phyloP scores from a whole-genome alignment of 2,113 vertebrate genomes.

The Macquaria ambigua region DNA sequence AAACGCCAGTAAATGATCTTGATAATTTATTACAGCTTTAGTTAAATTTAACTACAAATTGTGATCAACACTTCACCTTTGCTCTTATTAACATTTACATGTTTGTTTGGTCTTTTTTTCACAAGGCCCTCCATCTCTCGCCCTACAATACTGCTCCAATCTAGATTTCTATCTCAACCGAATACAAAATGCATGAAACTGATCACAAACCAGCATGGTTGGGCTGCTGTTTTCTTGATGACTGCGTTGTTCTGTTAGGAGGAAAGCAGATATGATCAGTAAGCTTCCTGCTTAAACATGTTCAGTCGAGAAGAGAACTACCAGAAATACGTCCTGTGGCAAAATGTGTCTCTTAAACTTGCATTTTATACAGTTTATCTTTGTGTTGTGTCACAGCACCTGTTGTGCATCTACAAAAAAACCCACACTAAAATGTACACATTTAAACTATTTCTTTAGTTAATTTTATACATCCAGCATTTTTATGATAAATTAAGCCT shows the following conservation, averaged over 20 bases:
- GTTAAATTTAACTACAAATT: background rate
- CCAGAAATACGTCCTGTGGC: background rate
- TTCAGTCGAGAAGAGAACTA: background rate
- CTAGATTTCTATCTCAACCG: constrained; percentile 17
- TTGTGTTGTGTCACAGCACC: background rate
- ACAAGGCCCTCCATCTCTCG: background rate
- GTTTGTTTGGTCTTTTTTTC: background rate
- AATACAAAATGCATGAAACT: constrained; percentile 15
- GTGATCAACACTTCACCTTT: background rate
- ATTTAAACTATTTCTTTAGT: background rate
- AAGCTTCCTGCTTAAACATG: constrained; percentile 39
- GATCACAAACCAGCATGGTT: constrained; percentile 69
- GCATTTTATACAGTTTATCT: too few relatives aligned
- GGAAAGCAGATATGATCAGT: constrained; percentile 66
- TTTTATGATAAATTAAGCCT: background rate
- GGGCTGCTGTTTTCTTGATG: constrained; percentile 27
- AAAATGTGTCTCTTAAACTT: background rate
- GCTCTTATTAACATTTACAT: background rate
- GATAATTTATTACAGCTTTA: background rate
- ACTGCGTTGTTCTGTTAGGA: constrained; percentile 63
- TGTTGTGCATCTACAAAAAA: background rate
- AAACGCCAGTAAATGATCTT: constrained; percentile 4
- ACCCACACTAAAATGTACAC: background rate
- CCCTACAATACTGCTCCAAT: constrained; percentile 5
- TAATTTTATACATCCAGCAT: background rate